Percentiles rank a stretch among this genome's conserved stretches.
Evolutionary conservation across 2,113 vertebrate species (phyloP).

Genomic region (Stomatorhinus ivindoensis): DNA sequence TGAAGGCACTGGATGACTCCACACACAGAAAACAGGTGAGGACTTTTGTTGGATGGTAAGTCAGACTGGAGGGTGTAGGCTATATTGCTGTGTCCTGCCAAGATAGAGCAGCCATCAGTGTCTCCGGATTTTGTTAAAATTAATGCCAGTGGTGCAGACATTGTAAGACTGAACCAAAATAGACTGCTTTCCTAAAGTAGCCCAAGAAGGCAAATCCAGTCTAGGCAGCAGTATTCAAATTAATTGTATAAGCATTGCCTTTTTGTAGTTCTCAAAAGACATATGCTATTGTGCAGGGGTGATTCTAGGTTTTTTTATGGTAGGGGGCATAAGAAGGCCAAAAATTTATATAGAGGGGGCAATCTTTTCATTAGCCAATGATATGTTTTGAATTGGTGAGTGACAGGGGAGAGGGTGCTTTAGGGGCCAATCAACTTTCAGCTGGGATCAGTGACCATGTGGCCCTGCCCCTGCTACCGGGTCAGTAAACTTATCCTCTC

Average conservation of each 20-base stretch:
- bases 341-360: not conserved
- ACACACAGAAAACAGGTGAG: constrained; percentile 35
- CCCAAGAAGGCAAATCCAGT: not conserved
- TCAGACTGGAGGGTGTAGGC: not conserved
- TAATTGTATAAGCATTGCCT: not conserved
- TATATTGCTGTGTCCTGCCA: not conserved
- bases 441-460: not conserved
- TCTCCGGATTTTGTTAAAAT: not conserved
- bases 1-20: constrained; percentile 46
- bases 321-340: not conserved
- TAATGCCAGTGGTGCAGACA: not conserved
- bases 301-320: not conserved
- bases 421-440: not conserved
- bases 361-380: not conserved
- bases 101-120: not conserved
- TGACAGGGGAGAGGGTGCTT: not conserved
- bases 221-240: not conserved
- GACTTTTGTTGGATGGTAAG: not conserved
- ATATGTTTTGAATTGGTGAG: not conserved
- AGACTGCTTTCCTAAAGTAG: not conserved
- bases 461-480: not conserved
- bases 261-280: not conserved
- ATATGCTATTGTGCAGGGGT: not conserved
- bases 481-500: not conserved
- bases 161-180: not conserved